Percentiles rank a stretch among this genome's conserved stretches.
Conservation (phyloP, 2,113 vertebrate species). For the Leucosticte australis region DNA sequence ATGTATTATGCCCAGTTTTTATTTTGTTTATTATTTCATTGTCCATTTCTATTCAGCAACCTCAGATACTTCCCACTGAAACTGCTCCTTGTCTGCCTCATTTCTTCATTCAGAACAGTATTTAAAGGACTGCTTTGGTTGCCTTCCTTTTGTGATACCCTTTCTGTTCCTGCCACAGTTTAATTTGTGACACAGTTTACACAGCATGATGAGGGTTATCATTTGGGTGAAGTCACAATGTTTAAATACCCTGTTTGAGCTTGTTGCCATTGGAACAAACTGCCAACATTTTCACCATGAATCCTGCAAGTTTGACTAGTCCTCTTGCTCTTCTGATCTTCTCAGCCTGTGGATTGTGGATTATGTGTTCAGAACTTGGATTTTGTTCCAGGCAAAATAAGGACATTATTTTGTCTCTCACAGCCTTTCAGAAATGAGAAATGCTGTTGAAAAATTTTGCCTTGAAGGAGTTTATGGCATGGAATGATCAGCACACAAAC, state of each 20-base stretch:
- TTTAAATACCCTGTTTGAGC: neutral
- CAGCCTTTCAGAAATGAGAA: neutral
- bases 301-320: neutral
- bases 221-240: neutral
- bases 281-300: slow-evolving; percentile 12
- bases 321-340: neutral
- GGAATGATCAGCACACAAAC: neutral
- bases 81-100: neutral
- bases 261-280: neutral
- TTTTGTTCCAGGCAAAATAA: neutral
- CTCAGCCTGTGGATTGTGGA: neutral
- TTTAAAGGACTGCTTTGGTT: neutral
- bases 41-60: neutral
- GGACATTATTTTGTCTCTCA: neutral
- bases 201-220: neutral
- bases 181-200: neutral
- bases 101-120: neutral
- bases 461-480: neutral
- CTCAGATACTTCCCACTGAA: neutral
- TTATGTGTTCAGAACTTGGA: neutral
- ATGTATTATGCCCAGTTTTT: neutral
- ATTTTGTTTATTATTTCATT: neutral
- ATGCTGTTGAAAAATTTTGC: neutral
- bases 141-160: neutral
- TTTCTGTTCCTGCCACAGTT: neutral